These are phyloP conservation scores for Drosophila prolongata DNA, from an alignment of 2,888 invertebrate genomes.

Conservation along the genomic window DNA sequence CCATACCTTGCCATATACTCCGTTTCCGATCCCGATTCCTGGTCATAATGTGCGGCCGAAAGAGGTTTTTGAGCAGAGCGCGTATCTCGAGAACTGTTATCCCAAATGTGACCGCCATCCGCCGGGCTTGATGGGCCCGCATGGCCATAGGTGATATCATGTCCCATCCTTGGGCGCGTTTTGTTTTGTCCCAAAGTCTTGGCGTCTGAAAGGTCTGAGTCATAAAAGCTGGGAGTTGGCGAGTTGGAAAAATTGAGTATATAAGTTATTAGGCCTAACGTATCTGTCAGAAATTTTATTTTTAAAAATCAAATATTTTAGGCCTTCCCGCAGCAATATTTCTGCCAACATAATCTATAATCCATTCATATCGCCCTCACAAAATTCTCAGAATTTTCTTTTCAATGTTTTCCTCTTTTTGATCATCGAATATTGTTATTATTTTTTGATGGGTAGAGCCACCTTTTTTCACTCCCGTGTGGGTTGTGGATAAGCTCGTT, in stretches of 20 bases:
- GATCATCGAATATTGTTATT: constrained; percentile 36
- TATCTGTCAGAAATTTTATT: too few relatives aligned
- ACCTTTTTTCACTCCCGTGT: constrained; percentile 4
- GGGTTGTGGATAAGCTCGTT: constrained; percentile 1
- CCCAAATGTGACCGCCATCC: constrained; percentile 69
- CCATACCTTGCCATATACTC: constrained; percentile 2
- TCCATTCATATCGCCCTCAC: neutral
- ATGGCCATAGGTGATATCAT: constrained; percentile 35
- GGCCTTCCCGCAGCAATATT: neutral
- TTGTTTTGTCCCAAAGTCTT: constrained; percentile 25
- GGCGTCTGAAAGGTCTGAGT: constrained; percentile 25
- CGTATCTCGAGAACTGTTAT: constrained; percentile 74
- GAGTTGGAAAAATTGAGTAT: neutral
- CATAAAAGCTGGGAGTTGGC: constrained; percentile 18
- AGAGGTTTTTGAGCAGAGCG: constrained; percentile 47
- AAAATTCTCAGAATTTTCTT: constrained; percentile 9
- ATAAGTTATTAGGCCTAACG: too few relatives aligned
- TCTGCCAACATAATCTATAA: constrained; percentile 1
- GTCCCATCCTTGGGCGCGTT: constrained; percentile 35
- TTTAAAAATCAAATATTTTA: too few relatives aligned
- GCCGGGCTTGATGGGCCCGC: constrained; percentile 30
- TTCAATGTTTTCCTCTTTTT: neutral
- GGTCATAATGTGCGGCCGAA: constrained; percentile 54
- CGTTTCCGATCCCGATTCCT: constrained; percentile 21
- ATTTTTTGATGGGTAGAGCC: constrained; percentile 11